Percentiles rank a stretch among this genome's conserved stretches.
Evolutionary conservation across 2,113 vertebrate species (phyloP).

Genomic region (Ptychochromis oligacanthus): DNA sequence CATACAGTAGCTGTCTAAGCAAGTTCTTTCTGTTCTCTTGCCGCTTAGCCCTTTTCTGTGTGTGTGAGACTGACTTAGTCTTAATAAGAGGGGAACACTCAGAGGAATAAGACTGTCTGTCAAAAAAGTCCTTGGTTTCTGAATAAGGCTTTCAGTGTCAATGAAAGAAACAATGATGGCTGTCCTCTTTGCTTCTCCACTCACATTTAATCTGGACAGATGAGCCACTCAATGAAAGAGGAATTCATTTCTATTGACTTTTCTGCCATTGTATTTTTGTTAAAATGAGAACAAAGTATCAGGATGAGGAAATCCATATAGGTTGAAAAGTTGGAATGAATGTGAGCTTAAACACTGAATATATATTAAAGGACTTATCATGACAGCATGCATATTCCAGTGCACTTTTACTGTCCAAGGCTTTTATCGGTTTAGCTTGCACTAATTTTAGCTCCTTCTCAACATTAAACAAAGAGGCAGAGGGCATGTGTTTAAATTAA

Average conservation of each 20-base stretch:
- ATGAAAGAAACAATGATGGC: constrained; percentile 32
- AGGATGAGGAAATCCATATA: not conserved
- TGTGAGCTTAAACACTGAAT: not conserved
- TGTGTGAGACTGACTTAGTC: not conserved
- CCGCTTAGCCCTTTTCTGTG: not conserved
- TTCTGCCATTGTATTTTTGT: not conserved
- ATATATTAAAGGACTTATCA: not conserved
- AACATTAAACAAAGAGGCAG: constrained; percentile 4
- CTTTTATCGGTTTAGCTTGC: not conserved
- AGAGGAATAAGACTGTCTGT: constrained; percentile 9
- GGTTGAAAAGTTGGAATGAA: not conserved
- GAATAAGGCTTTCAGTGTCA: constrained; percentile 34
- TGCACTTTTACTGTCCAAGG: not conserved
- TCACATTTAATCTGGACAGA: constrained; percentile 31
- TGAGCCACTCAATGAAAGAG: not conserved
- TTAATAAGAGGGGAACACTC: not conserved
- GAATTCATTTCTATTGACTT: constrained; percentile 5
- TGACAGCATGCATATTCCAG: not conserved
- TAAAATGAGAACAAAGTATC: constrained; percentile 11
- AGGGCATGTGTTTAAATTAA: constrained; percentile 24
- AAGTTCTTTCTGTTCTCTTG: not conserved
- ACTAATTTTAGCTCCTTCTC: not conserved
- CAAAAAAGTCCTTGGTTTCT: constrained; percentile 21
- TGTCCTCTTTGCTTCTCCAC: constrained; percentile 19
- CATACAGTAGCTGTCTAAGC: not conserved